Conservation (phyloP, 2,888 invertebrate genomes). For the Pseudolycoriella hygida region DNA sequence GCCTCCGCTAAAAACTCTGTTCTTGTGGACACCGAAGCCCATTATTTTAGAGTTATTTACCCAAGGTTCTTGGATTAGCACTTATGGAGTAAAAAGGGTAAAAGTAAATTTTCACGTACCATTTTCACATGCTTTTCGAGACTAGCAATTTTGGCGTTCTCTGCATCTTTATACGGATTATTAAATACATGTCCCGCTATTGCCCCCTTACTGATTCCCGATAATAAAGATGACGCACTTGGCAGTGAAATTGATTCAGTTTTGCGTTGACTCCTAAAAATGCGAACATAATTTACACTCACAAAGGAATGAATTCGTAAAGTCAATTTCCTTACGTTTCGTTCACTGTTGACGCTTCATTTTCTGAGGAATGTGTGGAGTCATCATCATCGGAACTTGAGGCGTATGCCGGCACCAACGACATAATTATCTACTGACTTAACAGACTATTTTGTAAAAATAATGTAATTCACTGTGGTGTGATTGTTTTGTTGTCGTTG, state of each 20-base stretch:
- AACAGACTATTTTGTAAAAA: too few species aligned
- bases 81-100: too few species aligned
- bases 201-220: constrained; percentile 12
- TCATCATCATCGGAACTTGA: not conserved
- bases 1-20: too few species aligned
- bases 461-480: too few species aligned
- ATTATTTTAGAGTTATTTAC: too few species aligned
- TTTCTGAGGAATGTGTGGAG: not conserved
- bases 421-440: not conserved
- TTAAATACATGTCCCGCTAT: constrained; percentile 42
- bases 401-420: not conserved
- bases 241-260: constrained; percentile 14
- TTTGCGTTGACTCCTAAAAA: not conserved
- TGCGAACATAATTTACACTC: too few species aligned
- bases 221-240: constrained; percentile 20
- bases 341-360: not conserved
- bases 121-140: constrained; percentile 86
- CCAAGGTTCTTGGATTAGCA: too few species aligned
- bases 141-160: constrained; percentile 68
- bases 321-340: not conserved
- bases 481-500: too few species aligned
- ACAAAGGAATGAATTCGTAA: too few species aligned
- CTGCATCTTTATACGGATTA: constrained; percentile 74
- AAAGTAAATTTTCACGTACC: constrained; percentile 32
- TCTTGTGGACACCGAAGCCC: too few species aligned